phyloP scores from a whole-genome alignment of 1,140 invertebrate species.

The Rhizoglyphus robini region DNA sequence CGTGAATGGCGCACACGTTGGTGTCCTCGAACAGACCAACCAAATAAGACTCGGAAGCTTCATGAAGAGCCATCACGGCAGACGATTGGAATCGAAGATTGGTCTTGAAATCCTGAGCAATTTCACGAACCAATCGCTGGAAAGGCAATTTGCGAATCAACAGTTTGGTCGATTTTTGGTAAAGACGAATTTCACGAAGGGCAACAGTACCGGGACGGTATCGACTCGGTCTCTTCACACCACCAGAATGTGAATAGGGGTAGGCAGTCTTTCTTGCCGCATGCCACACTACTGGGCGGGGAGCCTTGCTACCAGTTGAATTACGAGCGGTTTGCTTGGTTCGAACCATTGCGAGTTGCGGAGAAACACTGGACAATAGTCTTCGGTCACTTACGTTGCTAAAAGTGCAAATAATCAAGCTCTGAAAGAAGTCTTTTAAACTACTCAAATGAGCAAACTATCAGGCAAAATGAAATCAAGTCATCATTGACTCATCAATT shows the following conservation, averaged over 20 bases:
- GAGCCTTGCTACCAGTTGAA: conserved; percentile 46
- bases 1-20: conserved; percentile 34
- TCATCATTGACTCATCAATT: background rate
- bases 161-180: conserved; percentile 55
- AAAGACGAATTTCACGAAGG: conserved; percentile 43
- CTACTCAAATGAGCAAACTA: background rate
- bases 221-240: conserved; percentile 57
- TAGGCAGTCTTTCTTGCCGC: conserved; percentile 55
- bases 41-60: conserved; percentile 31
- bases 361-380: background rate
- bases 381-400: background rate
- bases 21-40: conserved; percentile 32
- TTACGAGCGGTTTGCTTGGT: conserved; percentile 38
- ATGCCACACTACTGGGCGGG: conserved; percentile 67
- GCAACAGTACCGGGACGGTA: conserved; percentile 36
- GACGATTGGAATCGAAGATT: conserved; percentile 66
- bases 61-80: conserved; percentile 50
- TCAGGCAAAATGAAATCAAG: background rate
- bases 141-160: conserved; percentile 43
- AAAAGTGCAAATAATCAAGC: background rate
- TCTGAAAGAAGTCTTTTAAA: background rate
- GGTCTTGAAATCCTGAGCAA: conserved; percentile 45
- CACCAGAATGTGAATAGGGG: conserved; percentile 51
- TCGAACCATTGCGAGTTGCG: background rate
- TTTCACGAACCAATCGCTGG: conserved; percentile 46